Conservation (phyloP, 1,140 invertebrate species). For the Pachypeltis micranthus region DNA sequence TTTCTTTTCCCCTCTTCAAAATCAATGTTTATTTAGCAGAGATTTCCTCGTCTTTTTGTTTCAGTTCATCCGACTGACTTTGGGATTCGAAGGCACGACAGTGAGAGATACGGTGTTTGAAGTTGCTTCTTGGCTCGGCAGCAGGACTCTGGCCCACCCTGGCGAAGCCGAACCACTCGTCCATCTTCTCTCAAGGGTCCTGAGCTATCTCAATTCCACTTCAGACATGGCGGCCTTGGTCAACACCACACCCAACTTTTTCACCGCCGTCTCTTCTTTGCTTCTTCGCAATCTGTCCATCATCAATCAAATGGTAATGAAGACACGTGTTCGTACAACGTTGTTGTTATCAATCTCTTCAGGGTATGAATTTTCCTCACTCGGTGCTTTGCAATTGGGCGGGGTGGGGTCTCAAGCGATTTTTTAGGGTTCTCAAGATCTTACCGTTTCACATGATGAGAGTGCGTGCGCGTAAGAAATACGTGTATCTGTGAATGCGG, state of each 20-base stretch:
- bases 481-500: too few relatives aligned
- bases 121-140: slow-evolving; percentile 35
- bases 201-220: slow-evolving; percentile 37
- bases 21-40: too few relatives aligned
- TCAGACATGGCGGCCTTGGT: slow-evolving; percentile 31
- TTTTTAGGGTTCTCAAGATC: too few relatives aligned
- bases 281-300: slow-evolving; percentile 38
- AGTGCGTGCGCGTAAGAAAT: too few relatives aligned
- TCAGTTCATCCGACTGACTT: slow-evolving; percentile 46
- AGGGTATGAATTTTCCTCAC: too few relatives aligned
- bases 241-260: slow-evolving; percentile 35
- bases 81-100: slow-evolving; percentile 51
- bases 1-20: too few relatives aligned
- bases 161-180: slow-evolving; percentile 43
- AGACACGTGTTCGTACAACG: too few relatives aligned
- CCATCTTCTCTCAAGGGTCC: slow-evolving; percentile 37
- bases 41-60: slow-evolving; percentile 7
- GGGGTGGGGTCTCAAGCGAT: too few relatives aligned
- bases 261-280: slow-evolving; percentile 39
- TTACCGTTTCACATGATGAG: too few relatives aligned
- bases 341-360: too few relatives aligned
- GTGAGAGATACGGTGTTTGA: slow-evolving; percentile 37
- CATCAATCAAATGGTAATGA: slow-evolving; percentile 41
- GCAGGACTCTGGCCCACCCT: slow-evolving; percentile 36
- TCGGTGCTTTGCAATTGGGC: too few relatives aligned